Evolutionary conservation across 2,888 invertebrate species (phyloP).

Genomic region (Morpho helenor): DNA sequence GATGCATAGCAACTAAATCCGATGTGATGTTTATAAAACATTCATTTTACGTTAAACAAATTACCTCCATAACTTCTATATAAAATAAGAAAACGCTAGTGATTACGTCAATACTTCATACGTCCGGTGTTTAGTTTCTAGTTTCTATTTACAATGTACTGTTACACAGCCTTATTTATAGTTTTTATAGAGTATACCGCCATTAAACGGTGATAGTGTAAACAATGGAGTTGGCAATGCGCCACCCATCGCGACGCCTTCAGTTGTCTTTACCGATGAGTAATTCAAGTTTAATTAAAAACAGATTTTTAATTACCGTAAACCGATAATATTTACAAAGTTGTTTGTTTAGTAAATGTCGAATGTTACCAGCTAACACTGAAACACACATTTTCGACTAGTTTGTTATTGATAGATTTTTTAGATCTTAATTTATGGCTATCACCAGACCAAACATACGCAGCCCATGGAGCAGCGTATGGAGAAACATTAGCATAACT

Average conservation of each 20-base stretch:
- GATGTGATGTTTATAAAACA: no score
- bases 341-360: slow-evolving; percentile 6
- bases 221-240: slow-evolving; percentile 54
- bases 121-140: slow-evolving; percentile 32
- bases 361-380: not conserved
- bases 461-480: no score
- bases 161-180: slow-evolving; percentile 45
- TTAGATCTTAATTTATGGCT: no score
- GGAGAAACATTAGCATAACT: no score
- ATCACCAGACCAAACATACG: no score
- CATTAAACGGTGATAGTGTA: slow-evolving; percentile 41
- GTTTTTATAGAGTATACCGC: slow-evolving; percentile 34
- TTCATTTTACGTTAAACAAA: no score
- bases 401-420: no score
- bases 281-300: slow-evolving; percentile 19
- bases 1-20: no score
- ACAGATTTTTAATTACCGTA: slow-evolving; percentile 14
- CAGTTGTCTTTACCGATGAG: slow-evolving; percentile 17
- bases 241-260: slow-evolving; percentile 44
- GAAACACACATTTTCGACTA: no score
- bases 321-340: slow-evolving; percentile 2
- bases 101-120: slow-evolving; percentile 29
- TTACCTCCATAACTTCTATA: not conserved
- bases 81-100: slow-evolving; percentile 17
- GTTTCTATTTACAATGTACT: slow-evolving; percentile 30